phyloP scores from a whole-genome alignment of 2,888 invertebrate genomes.

The Pristionchus fissidentatus region DNA sequence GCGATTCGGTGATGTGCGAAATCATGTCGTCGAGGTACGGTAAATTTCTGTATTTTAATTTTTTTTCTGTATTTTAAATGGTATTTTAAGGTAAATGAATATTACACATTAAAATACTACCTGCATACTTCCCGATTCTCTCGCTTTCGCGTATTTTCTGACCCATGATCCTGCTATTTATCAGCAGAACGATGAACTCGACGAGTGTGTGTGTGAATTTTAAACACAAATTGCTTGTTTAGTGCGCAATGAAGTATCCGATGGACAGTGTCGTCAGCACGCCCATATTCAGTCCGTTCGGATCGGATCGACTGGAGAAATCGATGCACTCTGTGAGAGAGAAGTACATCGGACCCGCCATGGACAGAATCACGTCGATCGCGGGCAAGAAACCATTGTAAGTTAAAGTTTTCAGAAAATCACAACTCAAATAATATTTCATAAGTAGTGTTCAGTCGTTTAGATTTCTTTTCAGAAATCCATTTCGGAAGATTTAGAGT shows the following conservation, averaged over 20 bases:
- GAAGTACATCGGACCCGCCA: background rate
- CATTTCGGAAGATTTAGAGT: no score
- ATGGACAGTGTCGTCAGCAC: background rate
- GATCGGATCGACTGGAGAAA: background rate
- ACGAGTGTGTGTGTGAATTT: no score
- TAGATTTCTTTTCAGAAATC: background rate
- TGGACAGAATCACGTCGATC: background rate
- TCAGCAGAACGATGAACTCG: no score
- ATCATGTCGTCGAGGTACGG: background rate
- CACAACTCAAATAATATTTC: background rate
- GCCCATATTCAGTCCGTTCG: background rate
- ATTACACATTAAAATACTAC: no score
- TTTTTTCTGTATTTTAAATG: no score
- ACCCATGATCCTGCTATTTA: no score
- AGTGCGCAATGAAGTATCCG: slow-evolving; percentile 8
- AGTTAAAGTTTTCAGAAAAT: no score
- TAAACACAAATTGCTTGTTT: no score
- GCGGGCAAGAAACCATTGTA: background rate
- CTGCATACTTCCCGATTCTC: no score
- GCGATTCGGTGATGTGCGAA: background rate
- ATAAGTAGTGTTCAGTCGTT: background rate
- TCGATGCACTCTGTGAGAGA: slow-evolving; percentile 12
- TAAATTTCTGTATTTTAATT: no score
- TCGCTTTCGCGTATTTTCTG: no score
- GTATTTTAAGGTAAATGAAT: no score